Conservation (phyloP, 2,797 vertebrate genomes). For the Ceryle rudis region DNA sequence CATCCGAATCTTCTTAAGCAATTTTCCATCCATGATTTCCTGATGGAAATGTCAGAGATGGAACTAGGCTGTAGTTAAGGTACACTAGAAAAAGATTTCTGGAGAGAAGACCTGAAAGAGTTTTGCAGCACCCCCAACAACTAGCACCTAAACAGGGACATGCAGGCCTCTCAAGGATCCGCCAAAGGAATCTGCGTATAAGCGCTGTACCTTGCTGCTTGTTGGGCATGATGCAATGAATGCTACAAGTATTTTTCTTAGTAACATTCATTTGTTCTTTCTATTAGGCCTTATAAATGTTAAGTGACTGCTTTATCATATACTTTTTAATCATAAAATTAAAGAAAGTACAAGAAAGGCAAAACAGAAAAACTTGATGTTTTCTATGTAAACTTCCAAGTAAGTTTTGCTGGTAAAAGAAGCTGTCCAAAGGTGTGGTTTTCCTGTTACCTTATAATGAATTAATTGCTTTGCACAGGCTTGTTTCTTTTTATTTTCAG, state of each 20-base stretch:
- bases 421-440: not conserved
- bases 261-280: not conserved
- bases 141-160: not conserved
- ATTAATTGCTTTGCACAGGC: not conserved
- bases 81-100: not conserved
- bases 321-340: not conserved
- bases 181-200: not conserved
- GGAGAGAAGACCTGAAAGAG: not conserved
- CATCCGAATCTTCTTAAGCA: not conserved
- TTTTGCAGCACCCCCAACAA: not conserved
- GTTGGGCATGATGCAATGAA: not conserved
- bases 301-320: not conserved
- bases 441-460: not conserved
- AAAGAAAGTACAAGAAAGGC: not conserved
- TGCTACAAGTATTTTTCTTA: not conserved
- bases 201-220: fast-evolving
- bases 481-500: not conserved
- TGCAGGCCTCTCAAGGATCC: not conserved
- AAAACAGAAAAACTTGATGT: not conserved
- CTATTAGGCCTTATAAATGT: not conserved
- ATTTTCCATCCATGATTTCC: not conserved
- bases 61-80: not conserved
- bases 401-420: not conserved
- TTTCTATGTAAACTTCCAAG: not conserved
- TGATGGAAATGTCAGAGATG: not conserved